Evolutionary conservation across 1,140 invertebrate species (phyloP).

Genomic region (Sitobion miscanthi): DNA sequence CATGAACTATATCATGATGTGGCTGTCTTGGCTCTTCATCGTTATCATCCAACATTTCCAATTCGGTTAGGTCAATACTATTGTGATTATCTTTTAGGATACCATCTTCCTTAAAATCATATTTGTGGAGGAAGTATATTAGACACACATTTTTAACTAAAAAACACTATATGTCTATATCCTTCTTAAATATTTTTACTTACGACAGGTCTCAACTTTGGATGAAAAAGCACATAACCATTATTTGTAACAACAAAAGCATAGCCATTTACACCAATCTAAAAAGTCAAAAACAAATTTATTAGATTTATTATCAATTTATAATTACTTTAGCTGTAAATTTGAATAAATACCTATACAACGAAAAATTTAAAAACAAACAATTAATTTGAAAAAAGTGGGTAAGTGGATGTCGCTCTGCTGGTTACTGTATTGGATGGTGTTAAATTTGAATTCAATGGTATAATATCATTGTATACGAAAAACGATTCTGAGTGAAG

Average conservation of each 20-base stretch:
- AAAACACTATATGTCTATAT: not conserved
- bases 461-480: too few species aligned
- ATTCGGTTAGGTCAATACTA: slow-evolving; percentile 93
- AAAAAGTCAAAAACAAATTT: slow-evolving; percentile 59
- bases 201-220: slow-evolving; percentile 77
- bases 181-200: slow-evolving; percentile 61
- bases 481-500: too few species aligned
- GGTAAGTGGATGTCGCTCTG: too few species aligned
- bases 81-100: slow-evolving; percentile 91
- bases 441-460: too few species aligned
- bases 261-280: slow-evolving; percentile 95
- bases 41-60: slow-evolving; percentile 84
- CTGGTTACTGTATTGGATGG: too few species aligned
- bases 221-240: slow-evolving; percentile 87
- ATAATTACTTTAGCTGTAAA: slow-evolving; percentile 61
- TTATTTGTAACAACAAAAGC: slow-evolving; percentile 96
- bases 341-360: slow-evolving; percentile 65
- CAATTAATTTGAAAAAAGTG: not conserved
- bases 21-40: slow-evolving; percentile 59
- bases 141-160: not conserved
- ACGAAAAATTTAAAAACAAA: slow-evolving; percentile 58
- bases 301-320: not conserved
- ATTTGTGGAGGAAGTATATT: not conserved
- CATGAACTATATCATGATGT: slow-evolving; percentile 60
- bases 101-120: slow-evolving; percentile 69